Evolutionary conservation across 2,888 invertebrate species (phyloP), one percentile per base, ranked within the genome.

Genomic region (Malacosoma neustria): DNA sequence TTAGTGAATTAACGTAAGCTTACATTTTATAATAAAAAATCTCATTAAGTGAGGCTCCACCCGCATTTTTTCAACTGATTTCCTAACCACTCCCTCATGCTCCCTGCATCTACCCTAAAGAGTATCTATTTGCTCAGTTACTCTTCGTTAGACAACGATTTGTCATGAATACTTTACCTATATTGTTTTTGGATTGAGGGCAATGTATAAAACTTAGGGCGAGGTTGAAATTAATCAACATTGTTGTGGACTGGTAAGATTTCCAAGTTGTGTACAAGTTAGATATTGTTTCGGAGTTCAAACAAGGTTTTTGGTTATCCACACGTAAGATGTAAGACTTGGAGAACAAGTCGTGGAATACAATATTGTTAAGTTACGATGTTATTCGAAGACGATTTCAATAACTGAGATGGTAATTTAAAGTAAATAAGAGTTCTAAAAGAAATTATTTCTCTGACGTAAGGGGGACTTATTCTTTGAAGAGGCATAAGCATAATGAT

Each of bases 111-210:
- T 52, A 57, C 55, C 59, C 67, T 66, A 75, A 79, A 80, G 73
- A 74, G 72, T 70, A 71, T 49, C 63, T 74, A 73, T 81, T 81
- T 77, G 74, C 71, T 61, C 64, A 70, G 76, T 82, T 81, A 81
- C 80, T 84, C 81, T 82, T 84, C 82, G 81, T 85, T 85, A 82
- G 67, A 66, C 66, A 61, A 51, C 81, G 65, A 84, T 85, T 85
- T 82, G 84, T 84, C 82, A 81, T 80, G 82, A 84, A 84, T 84
- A 84, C 82, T 81, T 80, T 75, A 81, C 68, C 63, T 68, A 75
- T 82, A 84, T 85, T 84, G 84, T 85, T 84, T 84, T 81, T 76
- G 69, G 73, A 85, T 82, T 80, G 81, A 81, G 72, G 67, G 69
- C 71, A 68, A 58, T 51, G 45, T 49, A 49, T 49, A 22, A 22